Conservation (phyloP, 2,113 vertebrate species). For the Micronycteris hirsuta region DNA sequence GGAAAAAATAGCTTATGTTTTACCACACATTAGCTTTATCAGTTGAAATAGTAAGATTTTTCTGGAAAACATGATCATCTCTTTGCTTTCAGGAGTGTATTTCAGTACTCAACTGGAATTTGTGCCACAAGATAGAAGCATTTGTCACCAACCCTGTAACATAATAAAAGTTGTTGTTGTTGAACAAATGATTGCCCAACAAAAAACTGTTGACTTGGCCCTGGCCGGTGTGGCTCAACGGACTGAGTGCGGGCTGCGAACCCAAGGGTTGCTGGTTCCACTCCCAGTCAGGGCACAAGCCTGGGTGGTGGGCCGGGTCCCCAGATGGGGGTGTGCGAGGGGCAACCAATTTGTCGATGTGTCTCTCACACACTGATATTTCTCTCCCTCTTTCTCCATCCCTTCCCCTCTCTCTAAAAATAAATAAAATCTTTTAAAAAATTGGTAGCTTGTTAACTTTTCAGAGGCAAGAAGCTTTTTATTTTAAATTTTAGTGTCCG, state of each 20-base stretch:
- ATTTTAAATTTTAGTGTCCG: not conserved
- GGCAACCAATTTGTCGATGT: too few species aligned
- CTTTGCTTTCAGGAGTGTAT: not conserved
- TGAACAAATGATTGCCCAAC: not conserved
- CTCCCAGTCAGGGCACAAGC: too few species aligned
- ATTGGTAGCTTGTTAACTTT: not conserved
- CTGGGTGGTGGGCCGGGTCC: too few species aligned
- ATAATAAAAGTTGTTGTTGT: not conserved
- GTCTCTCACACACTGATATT: too few species aligned
- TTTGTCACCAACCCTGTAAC: not conserved
- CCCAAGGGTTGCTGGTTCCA: too few species aligned
- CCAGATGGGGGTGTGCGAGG: too few species aligned
- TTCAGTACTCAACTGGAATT: not conserved
- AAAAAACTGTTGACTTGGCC: not conserved
- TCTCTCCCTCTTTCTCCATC: too few species aligned
- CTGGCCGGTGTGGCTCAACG: too few species aligned
- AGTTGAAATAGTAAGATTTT: not conserved
- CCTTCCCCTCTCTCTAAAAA: too few species aligned
- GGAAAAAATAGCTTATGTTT: not conserved
- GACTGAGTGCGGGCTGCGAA: too few species aligned
- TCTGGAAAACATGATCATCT: not conserved
- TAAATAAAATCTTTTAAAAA: not conserved
- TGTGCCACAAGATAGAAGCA: not conserved
- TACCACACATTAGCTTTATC: not conserved
- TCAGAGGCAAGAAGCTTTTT: not conserved